These are phyloP conservation scores for Ptycholaimellus sp. DNA, from an alignment of 2,888 invertebrate genomes.

Conservation along the genomic window DNA sequence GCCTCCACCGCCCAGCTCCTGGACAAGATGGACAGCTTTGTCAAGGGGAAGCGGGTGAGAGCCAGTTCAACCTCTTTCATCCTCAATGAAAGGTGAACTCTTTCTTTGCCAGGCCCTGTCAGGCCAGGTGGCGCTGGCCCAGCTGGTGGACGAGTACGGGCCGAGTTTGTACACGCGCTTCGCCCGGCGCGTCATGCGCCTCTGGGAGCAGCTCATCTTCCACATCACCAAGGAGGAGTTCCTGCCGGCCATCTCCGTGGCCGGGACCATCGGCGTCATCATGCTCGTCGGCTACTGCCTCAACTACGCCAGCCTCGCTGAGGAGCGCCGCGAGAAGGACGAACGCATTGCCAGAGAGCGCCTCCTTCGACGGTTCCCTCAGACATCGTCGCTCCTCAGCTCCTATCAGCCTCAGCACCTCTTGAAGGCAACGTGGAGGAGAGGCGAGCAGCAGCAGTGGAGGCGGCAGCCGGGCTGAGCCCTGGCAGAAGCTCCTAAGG, in stretches of 20 bases:
- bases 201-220: conserved; percentile 17
- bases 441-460: conserved; percentile 1
- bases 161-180: conserved; percentile 14
- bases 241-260: conserved; percentile 17
- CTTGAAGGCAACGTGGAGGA: background rate
- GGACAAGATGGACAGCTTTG: background rate
- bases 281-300: conserved; percentile 6
- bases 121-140: too few relatives aligned
- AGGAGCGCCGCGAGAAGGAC: conserved; percentile 4
- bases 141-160: conserved; percentile 13
- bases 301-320: conserved; percentile 9
- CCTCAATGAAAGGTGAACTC: conserved; percentile 2
- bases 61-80: background rate
- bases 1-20: background rate
- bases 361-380: too few relatives aligned
- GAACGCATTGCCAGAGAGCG: background rate
- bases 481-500: conserved; percentile 8
- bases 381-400: background rate
- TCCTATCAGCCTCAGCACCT: background rate
- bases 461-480: background rate
- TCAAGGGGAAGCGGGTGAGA: too few relatives aligned
- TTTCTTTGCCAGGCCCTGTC: background rate
- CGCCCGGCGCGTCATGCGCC: conserved; percentile 13
- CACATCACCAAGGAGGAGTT: conserved; percentile 19
- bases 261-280: conserved; percentile 2